Evolutionary conservation across 1,140 invertebrate genomes (phyloP).

Genomic region (Colletes latitarsis): DNA sequence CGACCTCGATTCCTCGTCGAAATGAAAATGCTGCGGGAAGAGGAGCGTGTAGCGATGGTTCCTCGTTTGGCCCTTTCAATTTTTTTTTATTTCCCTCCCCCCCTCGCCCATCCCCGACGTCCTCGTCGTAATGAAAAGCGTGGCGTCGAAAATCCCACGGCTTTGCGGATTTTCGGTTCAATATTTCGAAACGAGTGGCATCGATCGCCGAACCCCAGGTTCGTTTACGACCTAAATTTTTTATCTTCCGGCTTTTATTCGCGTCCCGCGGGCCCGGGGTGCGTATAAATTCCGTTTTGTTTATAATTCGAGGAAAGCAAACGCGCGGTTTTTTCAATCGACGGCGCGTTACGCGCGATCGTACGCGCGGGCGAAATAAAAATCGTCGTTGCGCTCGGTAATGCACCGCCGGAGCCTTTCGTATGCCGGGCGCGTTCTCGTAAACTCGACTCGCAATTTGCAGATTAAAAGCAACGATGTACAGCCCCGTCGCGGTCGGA

Average conservation of each 20-base stretch:
- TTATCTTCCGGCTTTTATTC: neutral
- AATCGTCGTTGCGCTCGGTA: neutral
- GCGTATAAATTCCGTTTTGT: too few relatives aligned
- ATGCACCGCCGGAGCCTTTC: neutral
- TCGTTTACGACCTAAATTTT: neutral
- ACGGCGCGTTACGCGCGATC: neutral
- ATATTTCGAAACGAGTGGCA: neutral
- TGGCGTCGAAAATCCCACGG: constrained; percentile 12
- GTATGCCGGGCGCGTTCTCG: neutral
- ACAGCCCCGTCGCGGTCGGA: constrained; percentile 15
- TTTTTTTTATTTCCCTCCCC: neutral
- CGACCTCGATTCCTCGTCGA: constrained; percentile 18
- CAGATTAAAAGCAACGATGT: constrained; percentile 8
- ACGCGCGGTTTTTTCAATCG: neutral
- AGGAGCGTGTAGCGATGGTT: constrained; percentile 1
- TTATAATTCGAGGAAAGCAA: neutral
- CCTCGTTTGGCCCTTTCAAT: neutral
- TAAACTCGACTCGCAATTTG: neutral
- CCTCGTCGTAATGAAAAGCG: constrained; percentile 2
- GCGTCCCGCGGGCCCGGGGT: neutral
- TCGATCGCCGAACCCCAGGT: neutral
- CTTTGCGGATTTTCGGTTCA: constrained; percentile 4
- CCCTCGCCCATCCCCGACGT: too few relatives aligned
- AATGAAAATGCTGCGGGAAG: neutral
- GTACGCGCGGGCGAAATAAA: neutral